Conservation (phyloP, 23 tunicate species). For the Styela clava region DNA sequence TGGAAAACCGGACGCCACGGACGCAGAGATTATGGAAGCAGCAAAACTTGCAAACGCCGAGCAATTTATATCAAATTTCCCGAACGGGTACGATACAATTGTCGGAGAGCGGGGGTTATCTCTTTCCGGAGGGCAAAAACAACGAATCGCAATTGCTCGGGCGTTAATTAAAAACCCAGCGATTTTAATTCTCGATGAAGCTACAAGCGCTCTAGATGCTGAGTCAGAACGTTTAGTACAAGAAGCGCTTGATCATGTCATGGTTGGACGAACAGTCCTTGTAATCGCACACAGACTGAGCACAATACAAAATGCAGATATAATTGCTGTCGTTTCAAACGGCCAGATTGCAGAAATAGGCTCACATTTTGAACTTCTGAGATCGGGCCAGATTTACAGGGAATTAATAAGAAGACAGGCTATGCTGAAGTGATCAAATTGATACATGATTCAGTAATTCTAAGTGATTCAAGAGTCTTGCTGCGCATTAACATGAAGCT, state of each 20-base stretch:
- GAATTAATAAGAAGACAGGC: conserved; percentile 68
- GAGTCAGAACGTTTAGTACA: conserved; percentile 92
- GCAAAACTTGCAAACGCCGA: conserved; percentile 91
- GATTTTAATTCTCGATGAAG: conserved; percentile 95
- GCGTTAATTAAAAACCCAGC: conserved; percentile 96
- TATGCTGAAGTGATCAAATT: background rate
- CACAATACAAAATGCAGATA: conserved; percentile 86
- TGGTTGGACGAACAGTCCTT: conserved; percentile 69
- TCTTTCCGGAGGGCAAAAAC: conserved; percentile 98
- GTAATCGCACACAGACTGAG: conserved; percentile 94
- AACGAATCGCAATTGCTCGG: conserved; percentile 96
- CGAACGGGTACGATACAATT: conserved; percentile 76
- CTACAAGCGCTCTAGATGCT: conserved; percentile 93
- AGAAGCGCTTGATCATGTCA: conserved; percentile 82
- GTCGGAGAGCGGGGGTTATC: conserved; percentile 93
- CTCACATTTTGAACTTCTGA: conserved; percentile 59
- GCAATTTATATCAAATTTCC: conserved; percentile 64
- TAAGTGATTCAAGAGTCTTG: too few species aligned
- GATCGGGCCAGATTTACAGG: conserved; percentile 47
- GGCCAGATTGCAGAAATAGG: conserved; percentile 84
- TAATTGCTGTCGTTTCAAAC: conserved; percentile 73
- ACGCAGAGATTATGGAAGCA: conserved; percentile 60
- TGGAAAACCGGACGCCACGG: conserved; percentile 83
- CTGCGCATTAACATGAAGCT: too few species aligned
- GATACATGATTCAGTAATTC: too few species aligned